Conservation (phyloP, 2,797 vertebrate genomes). For the Bovichtus diacanthus region DNA sequence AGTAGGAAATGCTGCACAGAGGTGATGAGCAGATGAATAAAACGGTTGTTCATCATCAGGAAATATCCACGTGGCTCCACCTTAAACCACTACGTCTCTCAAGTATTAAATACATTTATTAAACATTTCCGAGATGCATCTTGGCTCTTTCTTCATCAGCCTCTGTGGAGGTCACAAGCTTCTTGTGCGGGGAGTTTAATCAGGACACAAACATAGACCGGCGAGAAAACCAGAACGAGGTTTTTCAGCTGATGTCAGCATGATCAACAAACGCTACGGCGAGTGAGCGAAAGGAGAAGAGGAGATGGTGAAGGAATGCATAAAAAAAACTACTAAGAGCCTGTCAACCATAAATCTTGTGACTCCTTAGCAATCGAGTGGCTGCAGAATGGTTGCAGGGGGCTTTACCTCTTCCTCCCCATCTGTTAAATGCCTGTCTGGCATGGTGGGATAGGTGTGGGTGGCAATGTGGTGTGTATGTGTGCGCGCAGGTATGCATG, state of each 20-base stretch:
- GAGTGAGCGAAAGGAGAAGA: conserved; percentile 28
- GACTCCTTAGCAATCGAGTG: conserved; percentile 49
- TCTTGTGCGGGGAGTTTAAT: conserved; percentile 56
- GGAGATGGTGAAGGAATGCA: conserved; percentile 63
- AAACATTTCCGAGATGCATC: conserved; percentile 28
- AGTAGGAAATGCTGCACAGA: conserved; percentile 6
- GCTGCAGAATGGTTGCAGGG: conserved; percentile 52
- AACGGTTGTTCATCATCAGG: conserved; percentile 38
- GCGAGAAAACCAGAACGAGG: conserved; percentile 39
- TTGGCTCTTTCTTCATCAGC: conserved; percentile 4
- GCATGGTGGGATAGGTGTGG: conserved; percentile 30
- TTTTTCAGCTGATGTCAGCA: conserved; percentile 71
- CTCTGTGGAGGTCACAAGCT: conserved; percentile 32
- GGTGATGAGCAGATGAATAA: conserved; percentile 35
- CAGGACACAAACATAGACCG: conserved; percentile 39
- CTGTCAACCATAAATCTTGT: conserved; percentile 70
- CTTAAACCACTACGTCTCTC: conserved; percentile 20
- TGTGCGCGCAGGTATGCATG: conserved; percentile 32
- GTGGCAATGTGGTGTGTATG: conserved; percentile 29
- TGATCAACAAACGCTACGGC: conserved; percentile 54
- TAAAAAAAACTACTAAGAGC: conserved; percentile 58
- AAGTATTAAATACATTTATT: conserved; percentile 44
- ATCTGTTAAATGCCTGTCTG: conserved; percentile 66
- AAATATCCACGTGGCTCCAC: conserved; percentile 22
- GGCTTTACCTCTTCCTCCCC: conserved; percentile 55